phyloP scores from a whole-genome alignment of 35 echinoderm and acorn worm species.

The Lytechinus pictus region DNA sequence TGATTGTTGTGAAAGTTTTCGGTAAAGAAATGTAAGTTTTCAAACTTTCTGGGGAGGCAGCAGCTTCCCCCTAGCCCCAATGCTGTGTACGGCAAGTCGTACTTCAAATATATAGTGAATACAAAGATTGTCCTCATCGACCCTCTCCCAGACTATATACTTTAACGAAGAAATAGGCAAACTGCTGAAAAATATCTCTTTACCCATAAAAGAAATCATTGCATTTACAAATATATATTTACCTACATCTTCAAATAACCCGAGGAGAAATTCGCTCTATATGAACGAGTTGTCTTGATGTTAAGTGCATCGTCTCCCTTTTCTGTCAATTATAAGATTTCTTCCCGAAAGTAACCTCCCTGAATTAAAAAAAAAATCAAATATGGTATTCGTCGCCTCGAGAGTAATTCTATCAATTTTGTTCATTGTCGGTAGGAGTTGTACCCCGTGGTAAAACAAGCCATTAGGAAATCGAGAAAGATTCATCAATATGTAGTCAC shows the following conservation, averaged over 20 bases:
- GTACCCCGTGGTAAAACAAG: not conserved
- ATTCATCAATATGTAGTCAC: not conserved
- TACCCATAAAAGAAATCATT: no score
- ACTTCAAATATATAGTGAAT: no score
- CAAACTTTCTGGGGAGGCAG: no score
- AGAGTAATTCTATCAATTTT: not conserved
- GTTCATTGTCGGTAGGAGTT: not conserved
- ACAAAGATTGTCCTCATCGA: no score
- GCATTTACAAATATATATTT: no score
- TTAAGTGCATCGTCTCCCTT: not conserved
- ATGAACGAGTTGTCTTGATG: conserved; percentile 17
- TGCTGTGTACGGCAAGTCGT: no score
- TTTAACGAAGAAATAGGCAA: no score
- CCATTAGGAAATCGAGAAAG: not conserved
- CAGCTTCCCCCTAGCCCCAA: no score
- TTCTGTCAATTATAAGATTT: not conserved
- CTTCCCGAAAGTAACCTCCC: not conserved
- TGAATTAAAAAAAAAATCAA: not conserved
- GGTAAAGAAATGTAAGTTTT: no score
- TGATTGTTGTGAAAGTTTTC: no score
- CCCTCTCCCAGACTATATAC: no score
- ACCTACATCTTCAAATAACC: not conserved
- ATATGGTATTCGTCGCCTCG: not conserved
- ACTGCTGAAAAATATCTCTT: no score
- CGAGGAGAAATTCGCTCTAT: not conserved